These are phyloP conservation scores for Neolamprologus falcicula DNA, from an alignment of 2,113 vertebrate species.

Conservation along the genomic window DNA sequence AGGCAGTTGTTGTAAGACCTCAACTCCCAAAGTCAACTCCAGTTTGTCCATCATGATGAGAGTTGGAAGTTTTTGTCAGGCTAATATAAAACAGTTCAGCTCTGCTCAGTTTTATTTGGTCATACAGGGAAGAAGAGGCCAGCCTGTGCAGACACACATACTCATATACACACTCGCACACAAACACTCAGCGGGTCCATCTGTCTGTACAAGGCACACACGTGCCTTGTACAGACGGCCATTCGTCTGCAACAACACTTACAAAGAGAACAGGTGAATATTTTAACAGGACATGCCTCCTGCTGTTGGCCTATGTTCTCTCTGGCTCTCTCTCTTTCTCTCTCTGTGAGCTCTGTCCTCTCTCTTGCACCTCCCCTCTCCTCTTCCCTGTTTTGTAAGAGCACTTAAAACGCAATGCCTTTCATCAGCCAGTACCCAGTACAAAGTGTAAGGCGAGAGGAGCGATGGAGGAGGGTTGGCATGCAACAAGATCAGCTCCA, in stretches of 20 bases:
- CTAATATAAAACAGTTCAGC: background rate
- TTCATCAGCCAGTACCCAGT: constrained; percentile 3
- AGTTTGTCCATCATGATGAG: background rate
- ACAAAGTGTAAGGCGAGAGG: background rate
- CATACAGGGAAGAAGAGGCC: background rate
- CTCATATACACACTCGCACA: background rate
- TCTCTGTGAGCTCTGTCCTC: background rate
- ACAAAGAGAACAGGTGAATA: constrained; percentile 63
- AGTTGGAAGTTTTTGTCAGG: background rate
- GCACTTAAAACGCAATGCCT: constrained; percentile 17
- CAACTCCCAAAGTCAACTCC: background rate
- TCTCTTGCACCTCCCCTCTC: background rate
- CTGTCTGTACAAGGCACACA: constrained; percentile 17
- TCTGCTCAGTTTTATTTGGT: background rate
- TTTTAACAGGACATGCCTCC: constrained; percentile 57
- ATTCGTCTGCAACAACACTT: constrained; percentile 16
- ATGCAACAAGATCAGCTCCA: background rate
- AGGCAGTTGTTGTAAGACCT: background rate
- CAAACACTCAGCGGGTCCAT: background rate
- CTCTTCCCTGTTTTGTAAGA: constrained; percentile 8
- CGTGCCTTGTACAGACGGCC: background rate
- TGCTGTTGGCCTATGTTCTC: constrained; percentile 18
- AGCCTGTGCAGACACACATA: background rate
- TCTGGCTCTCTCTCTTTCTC: background rate
- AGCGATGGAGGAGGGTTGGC: background rate